These are phyloP conservation scores for Ascidia mentula DNA, from an alignment of 23 tunicate genomes.

Conservation along the genomic window DNA sequence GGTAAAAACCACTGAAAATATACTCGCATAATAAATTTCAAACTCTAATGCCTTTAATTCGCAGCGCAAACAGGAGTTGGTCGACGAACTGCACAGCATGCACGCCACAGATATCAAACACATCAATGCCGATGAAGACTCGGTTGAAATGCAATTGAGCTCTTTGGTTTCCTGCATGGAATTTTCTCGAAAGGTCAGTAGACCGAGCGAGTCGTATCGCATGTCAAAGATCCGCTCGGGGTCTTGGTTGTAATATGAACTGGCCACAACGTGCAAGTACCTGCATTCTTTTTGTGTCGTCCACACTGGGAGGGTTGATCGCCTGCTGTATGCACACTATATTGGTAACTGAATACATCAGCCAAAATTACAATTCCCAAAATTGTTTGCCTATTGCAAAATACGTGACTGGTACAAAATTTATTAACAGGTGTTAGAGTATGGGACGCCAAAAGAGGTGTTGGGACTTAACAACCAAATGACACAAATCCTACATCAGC, in stretches of 20 bases:
- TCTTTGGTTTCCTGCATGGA: conserved; percentile 92
- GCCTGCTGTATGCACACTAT: too few species aligned
- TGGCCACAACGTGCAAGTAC: too few species aligned
- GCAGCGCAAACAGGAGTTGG: conserved; percentile 87
- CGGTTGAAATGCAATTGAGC: conserved; percentile 89
- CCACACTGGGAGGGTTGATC: too few species aligned
- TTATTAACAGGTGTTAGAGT: conserved; percentile 74
- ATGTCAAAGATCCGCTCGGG: not conserved
- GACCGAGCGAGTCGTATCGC: not conserved
- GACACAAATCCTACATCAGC: conserved; percentile 87
- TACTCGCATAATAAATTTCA: too few species aligned
- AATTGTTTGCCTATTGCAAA: too few species aligned
- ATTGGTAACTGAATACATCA: too few species aligned
- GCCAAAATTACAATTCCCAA: too few species aligned
- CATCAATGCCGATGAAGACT: conserved; percentile 84
- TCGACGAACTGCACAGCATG: conserved; percentile 84
- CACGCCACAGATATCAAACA: conserved; percentile 72
- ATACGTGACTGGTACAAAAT: too few species aligned
- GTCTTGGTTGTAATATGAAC: too few species aligned
- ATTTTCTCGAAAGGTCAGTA: conserved; percentile 75
- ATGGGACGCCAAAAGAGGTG: conserved; percentile 94
- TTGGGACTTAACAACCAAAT: conserved; percentile 91
- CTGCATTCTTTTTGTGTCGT: too few species aligned
- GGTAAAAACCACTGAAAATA: too few species aligned
- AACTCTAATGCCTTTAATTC: not conserved